These are phyloP conservation scores for Drosophila jambulina DNA, from an alignment of 1,140 invertebrate genomes.

Conservation along the genomic window DNA sequence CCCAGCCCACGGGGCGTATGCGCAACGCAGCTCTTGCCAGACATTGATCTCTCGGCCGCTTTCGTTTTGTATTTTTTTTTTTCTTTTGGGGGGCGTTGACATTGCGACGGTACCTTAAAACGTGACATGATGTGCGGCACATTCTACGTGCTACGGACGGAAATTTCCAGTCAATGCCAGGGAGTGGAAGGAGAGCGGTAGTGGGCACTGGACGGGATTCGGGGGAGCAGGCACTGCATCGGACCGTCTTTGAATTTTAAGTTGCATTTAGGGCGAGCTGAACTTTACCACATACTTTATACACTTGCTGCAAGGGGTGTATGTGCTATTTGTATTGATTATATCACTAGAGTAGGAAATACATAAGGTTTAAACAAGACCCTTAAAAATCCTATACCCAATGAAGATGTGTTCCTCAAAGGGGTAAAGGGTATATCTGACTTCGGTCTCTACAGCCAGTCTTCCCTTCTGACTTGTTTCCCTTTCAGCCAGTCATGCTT, in stretches of 20 bases:
- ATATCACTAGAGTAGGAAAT: background rate
- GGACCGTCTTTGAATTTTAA: slow-evolving; percentile 58
- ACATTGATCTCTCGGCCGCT: slow-evolving; percentile 57
- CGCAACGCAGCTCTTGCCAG: slow-evolving; percentile 51
- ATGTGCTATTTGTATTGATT: background rate
- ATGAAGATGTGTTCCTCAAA: too few species aligned
- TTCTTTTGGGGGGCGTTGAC: slow-evolving; percentile 55
- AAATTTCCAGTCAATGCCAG: slow-evolving; percentile 48
- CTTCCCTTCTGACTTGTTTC: background rate
- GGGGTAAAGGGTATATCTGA: background rate
- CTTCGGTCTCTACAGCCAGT: background rate
- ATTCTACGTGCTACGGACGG: slow-evolving; percentile 58
- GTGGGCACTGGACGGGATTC: slow-evolving; percentile 1
- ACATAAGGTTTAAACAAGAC: too few species aligned
- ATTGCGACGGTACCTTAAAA: slow-evolving; percentile 53
- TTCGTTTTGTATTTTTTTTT: slow-evolving; percentile 17
- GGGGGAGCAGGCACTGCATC: slow-evolving; percentile 13
- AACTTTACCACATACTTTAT: slow-evolving; percentile 32
- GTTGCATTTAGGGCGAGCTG: slow-evolving; percentile 33
- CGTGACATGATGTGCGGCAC: slow-evolving; percentile 61
- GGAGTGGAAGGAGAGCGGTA: background rate
- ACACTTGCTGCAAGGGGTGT: background rate
- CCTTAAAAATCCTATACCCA: too few species aligned
- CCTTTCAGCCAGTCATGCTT: slow-evolving; percentile 46
- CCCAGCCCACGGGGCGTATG: slow-evolving; percentile 47